Conservation (phyloP, 2,797 vertebrate species). For the Onychomys leucogaster region DNA sequence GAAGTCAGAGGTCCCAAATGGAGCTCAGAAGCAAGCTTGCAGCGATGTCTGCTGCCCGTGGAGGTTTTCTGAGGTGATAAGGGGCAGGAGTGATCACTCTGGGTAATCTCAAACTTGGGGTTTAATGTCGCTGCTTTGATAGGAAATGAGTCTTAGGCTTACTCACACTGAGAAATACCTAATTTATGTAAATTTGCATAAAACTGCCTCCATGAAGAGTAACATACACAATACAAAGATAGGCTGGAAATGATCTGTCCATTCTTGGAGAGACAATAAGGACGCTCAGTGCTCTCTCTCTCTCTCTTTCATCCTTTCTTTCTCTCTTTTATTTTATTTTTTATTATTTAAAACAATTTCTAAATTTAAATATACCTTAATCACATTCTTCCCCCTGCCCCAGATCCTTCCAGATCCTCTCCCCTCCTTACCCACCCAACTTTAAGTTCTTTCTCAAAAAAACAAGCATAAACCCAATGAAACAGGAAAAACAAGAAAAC, state of each 20-base stretch:
- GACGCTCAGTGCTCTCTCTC: not conserved
- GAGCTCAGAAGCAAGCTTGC: slow-evolving; percentile 4
- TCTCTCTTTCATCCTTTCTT: too few relatives aligned
- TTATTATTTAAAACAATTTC: not conserved
- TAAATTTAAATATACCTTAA: not conserved
- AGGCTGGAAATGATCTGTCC: not conserved
- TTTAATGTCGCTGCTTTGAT: not conserved
- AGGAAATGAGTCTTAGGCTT: not conserved
- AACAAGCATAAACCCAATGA: not conserved
- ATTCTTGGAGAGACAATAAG: not conserved
- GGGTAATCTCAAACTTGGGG: not conserved
- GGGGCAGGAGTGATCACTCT: not conserved
- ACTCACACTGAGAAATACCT: not conserved
- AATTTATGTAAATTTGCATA: not conserved
- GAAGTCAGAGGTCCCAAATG: not conserved
- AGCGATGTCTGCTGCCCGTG: not conserved
- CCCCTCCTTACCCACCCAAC: not conserved
- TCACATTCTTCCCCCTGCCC: not conserved
- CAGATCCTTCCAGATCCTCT: not conserved
- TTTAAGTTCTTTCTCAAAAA: not conserved
- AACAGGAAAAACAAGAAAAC: not conserved
- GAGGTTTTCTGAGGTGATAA: not conserved
- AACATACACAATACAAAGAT: not conserved
- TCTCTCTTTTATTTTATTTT: not conserved
- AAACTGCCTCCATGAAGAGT: not conserved